phyloP scores from a whole-genome alignment of 2,113 vertebrate species.

The Tachysurus vachellii region DNA sequence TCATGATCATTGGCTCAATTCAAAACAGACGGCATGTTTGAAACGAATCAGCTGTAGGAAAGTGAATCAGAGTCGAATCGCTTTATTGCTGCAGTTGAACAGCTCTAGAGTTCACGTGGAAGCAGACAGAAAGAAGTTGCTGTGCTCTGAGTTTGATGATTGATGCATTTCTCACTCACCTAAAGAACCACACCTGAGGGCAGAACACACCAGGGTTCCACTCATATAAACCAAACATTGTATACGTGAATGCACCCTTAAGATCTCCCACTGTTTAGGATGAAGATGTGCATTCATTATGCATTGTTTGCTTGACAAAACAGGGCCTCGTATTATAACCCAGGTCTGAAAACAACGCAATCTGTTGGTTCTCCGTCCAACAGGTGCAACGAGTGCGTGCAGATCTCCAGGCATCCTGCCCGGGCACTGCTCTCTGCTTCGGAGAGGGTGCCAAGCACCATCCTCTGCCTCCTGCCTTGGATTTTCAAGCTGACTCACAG shows the following conservation, averaged over 20 bases:
- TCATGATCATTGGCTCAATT: background rate
- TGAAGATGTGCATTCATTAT: constrained; percentile 34
- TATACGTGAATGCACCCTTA: background rate
- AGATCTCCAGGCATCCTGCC: constrained; percentile 38
- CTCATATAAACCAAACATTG: background rate
- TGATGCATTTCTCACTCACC: background rate
- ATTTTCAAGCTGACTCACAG: background rate
- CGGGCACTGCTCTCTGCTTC: background rate
- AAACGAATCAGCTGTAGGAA: background rate
- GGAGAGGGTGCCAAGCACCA: constrained; percentile 15
- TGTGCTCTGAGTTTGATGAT: background rate
- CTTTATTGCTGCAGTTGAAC: background rate
- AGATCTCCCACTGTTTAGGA: background rate
- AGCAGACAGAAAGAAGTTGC: background rate
- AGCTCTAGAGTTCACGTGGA: background rate
- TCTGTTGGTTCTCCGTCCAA: constrained; percentile 46
- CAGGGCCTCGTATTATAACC: constrained; percentile 32
- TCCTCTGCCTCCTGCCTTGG: constrained; percentile 33
- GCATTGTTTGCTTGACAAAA: constrained; percentile 36
- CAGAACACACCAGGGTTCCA: background rate
- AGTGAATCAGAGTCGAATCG: background rate
- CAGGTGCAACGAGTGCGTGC: constrained; percentile 47
- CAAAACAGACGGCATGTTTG: background rate
- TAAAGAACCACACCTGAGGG: background rate
- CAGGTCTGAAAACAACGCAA: constrained; percentile 30